Evolutionary conservation across 2,113 vertebrate genomes (phyloP).

Genomic region (Syngnathus scovelli): DNA sequence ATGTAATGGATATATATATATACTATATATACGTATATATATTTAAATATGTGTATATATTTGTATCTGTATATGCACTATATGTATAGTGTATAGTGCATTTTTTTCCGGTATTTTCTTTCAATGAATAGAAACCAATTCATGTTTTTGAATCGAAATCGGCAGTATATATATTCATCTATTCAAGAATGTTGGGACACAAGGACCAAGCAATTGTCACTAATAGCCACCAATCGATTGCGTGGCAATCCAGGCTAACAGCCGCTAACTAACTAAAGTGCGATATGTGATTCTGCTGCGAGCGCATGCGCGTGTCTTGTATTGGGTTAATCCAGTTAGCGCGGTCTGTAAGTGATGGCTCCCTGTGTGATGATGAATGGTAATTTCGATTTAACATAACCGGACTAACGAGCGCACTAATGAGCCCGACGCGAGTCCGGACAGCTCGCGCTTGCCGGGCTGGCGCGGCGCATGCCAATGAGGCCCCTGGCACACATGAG

Average conservation of each 20-base stretch:
- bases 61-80: too few species aligned
- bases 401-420: constrained; percentile 75
- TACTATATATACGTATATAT: too few species aligned
- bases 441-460: constrained; percentile 54
- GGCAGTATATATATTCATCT: too few species aligned
- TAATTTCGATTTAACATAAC: constrained; percentile 79
- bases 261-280: constrained; percentile 52
- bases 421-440: constrained; percentile 73
- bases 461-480: constrained; percentile 69
- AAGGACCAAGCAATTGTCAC: constrained; percentile 49
- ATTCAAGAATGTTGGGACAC: constrained; percentile 9
- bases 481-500: constrained; percentile 33
- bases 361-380: constrained; percentile 75
- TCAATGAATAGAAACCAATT: too few species aligned
- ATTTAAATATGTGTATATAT: too few species aligned
- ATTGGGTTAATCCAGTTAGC: constrained; percentile 68
- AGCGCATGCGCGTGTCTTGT: constrained; percentile 51
- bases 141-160: too few species aligned
- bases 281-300: constrained; percentile 53
- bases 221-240: constrained; percentile 51
- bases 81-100: too few species aligned
- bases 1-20: too few species aligned
- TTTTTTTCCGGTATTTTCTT: too few species aligned
- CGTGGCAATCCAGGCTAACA: constrained; percentile 46
- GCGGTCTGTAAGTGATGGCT: constrained; percentile 66